Base-by-base conservation (phyloP, 2,797 vertebrate species). In the Alcedo atthis region DNA sequence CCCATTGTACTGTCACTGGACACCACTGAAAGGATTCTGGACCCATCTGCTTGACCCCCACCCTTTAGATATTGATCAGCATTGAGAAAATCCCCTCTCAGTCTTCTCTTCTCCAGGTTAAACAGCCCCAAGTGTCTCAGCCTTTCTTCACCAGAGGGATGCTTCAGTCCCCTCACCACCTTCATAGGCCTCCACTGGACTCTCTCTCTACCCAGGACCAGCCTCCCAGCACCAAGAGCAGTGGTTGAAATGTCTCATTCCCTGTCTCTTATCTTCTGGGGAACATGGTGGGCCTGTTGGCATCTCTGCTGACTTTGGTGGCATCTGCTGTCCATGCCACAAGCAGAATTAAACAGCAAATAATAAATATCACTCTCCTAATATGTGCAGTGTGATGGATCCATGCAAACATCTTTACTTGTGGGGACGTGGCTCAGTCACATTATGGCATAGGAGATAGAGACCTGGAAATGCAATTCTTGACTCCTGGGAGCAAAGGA, bases 221-320 rank as follows among this genome's bases (percentile, higher is more conserved):
- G 59, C 8, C n/a, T 45, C 18, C 43, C 28, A 64, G 20, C 1
- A 1, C 6, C 0, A 1, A 59, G 20, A 5, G 5, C 35, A 14
- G 15, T 9, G 20, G 6, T 30, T 55, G 19, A 9, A 26, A 45
- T 1, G 8, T 28, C 15, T 28, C 24, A 14, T 25, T 82, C 26
- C 46, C 28, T 46, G 12, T 25, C 11, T 7, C 5, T 73, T 21
- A 32, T 62, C 42, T 62, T 70, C 43, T 66, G 48, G 30, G 18
- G 12, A 54, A 10, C 40, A 15, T 8, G 4, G 32, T 43, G 35
- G 11, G 9, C 32, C 55, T 35, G 30, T 30, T 46, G 1, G 1
- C 2, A 6, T 10, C 53, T 35, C 45, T 45, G 8, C 40, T 54
- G 40, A 40, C 45, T 91, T 64, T 42, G 18, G 42, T 35, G 20